phyloP scores from a whole-genome alignment of 2,113 vertebrate genomes.

The Grammomys surdaster region DNA sequence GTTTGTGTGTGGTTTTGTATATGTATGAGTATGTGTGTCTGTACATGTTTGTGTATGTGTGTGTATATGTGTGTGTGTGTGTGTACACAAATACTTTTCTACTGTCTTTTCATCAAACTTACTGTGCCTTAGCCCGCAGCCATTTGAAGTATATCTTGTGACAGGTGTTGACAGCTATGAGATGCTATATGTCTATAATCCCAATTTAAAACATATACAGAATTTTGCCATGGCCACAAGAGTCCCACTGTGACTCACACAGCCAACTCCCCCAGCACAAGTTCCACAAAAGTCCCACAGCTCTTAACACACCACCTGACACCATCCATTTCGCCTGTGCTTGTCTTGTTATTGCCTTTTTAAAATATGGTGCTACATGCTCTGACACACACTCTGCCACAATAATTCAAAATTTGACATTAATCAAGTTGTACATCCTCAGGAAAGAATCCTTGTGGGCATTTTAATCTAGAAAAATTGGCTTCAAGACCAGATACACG shows the following conservation, averaged over 20 bases:
- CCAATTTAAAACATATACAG: not conserved
- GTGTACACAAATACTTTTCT: not conserved
- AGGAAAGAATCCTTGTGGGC: not conserved
- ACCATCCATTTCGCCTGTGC: not conserved
- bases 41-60: no score
- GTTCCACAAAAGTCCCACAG: fast-evolving
- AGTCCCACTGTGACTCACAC: not conserved
- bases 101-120: slow-evolving; percentile 18
- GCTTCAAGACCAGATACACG: not conserved
- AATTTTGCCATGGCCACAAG: not conserved
- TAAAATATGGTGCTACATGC: fast-evolving
- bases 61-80: not conserved
- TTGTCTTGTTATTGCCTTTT: no score
- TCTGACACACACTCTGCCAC: not conserved
- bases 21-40: not conserved
- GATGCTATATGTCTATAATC: not conserved
- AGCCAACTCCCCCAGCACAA: fast-evolving
- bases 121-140: not conserved
- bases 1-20: not conserved
- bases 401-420: not conserved
- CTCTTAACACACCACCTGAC: fast-evolving
- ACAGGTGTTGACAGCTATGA: not conserved
- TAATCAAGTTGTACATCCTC: not conserved
- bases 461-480: not conserved
- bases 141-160: not conserved